These are phyloP conservation scores for Kradibia gibbosae DNA, from an alignment of 1,140 invertebrate species.

Conservation along the genomic window DNA sequence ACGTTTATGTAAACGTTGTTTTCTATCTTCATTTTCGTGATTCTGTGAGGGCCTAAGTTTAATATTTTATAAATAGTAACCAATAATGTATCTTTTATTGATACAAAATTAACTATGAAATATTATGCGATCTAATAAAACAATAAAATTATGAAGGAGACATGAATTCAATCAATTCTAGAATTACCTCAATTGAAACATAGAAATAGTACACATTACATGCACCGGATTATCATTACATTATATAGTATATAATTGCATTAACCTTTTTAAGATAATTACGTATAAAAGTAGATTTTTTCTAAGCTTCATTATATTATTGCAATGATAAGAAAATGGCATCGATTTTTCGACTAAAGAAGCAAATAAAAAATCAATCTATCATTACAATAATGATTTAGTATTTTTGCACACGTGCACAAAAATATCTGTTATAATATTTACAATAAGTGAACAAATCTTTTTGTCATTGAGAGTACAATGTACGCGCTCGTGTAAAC, in stretches of 20 bases:
- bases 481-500: not conserved
- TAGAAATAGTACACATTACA: too few species aligned
- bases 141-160: too few species aligned
- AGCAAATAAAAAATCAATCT: not conserved
- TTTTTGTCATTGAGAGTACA: constrained; percentile 16
- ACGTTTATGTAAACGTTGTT: too few species aligned
- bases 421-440: not conserved
- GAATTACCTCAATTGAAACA: not conserved
- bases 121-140: too few species aligned
- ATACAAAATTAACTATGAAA: too few species aligned
- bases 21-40: too few species aligned
- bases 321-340: not conserved
- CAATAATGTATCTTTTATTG: too few species aligned
- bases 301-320: not conserved
- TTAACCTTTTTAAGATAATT: not conserved
- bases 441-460: not conserved
- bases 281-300: not conserved
- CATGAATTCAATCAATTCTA: too few species aligned
- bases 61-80: too few species aligned
- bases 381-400: not conserved
- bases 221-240: not conserved
- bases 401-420: not conserved
- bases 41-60: too few species aligned
- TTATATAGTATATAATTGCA: not conserved
- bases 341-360: not conserved